Percentiles rank a stretch among this genome's conserved stretches.
Evolutionary conservation across 2,888 invertebrate genomes (phyloP).

Genomic region (Limenitis camilla): DNA sequence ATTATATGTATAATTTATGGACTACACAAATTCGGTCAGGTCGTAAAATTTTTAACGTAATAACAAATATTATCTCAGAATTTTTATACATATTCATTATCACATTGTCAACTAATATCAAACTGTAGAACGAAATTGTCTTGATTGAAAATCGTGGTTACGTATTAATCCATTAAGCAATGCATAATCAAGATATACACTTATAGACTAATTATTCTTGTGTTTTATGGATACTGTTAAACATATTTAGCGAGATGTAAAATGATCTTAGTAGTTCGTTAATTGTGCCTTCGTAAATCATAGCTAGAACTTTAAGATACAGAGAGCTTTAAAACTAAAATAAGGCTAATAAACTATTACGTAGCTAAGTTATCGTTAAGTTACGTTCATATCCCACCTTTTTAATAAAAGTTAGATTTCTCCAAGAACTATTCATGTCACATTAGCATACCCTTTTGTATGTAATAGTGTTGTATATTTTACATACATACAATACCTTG

Average conservation of each 20-base stretch:
- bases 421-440: conserved; percentile 24
- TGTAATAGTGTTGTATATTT: conserved; percentile 33
- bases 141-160: conserved; percentile 58
- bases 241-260: conserved; percentile 48
- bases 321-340: conserved; percentile 54
- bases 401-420: conserved; percentile 22
- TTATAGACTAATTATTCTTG: no score
- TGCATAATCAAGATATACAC: conserved; percentile 50
- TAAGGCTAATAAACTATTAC: conserved; percentile 50
- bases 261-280: conserved; percentile 30
- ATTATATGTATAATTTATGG: conserved; percentile 50
- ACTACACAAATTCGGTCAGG: conserved; percentile 40
- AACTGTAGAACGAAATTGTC: conserved; percentile 33
- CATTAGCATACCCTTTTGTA: conserved; percentile 26
- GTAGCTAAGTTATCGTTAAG: conserved; percentile 28
- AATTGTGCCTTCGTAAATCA: conserved; percentile 45
- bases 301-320: conserved; percentile 47
- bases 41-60: conserved; percentile 43
- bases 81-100: conserved; percentile 50
- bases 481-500: conserved; percentile 34
- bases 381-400: conserved; percentile 24
- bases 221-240: conserved; percentile 45
- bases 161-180: conserved; percentile 46
- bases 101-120: conserved; percentile 57
- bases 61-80: neutral